These are phyloP conservation scores for Stercorarius parasiticus DNA, from an alignment of 2,113 vertebrate genomes.

Conservation along the genomic window DNA sequence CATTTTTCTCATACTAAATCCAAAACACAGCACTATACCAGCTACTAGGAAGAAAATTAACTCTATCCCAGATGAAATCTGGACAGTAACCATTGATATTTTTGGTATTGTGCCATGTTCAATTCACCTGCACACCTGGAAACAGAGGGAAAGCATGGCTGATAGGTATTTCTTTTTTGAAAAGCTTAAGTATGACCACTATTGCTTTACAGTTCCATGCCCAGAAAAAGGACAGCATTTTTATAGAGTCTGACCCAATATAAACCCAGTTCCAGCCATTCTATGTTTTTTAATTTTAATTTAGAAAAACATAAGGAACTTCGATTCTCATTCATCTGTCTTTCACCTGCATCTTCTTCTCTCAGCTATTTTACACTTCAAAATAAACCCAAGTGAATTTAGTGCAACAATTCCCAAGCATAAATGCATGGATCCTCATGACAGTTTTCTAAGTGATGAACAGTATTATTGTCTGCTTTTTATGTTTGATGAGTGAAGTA, in stretches of 20 bases:
- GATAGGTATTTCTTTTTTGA: neutral
- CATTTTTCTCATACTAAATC: neutral
- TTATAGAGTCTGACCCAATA: neutral
- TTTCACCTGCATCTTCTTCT: neutral
- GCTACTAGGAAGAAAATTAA: neutral
- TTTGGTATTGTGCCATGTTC: neutral
- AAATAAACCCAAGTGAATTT: neutral
- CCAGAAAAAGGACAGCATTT: neutral
- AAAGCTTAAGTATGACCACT: neutral
- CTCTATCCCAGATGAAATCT: neutral
- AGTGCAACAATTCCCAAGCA: neutral
- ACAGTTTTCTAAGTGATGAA: neutral
- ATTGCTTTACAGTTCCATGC: neutral
- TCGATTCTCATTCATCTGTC: neutral
- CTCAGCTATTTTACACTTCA: neutral
- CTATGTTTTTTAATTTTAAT: neutral
- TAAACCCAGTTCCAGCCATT: neutral
- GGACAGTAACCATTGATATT: neutral
- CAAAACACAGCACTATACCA: neutral
- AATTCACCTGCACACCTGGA: neutral
- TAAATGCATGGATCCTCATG: neutral
- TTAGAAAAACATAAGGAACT: neutral
- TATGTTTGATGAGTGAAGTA: neutral
- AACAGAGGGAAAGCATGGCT: neutral
- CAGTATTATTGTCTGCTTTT: neutral